Evolutionary conservation across 2,113 vertebrate species (phyloP), one percentile per base, ranked within the genome.

Genomic region (Cynoglossus semilaevis): DNA sequence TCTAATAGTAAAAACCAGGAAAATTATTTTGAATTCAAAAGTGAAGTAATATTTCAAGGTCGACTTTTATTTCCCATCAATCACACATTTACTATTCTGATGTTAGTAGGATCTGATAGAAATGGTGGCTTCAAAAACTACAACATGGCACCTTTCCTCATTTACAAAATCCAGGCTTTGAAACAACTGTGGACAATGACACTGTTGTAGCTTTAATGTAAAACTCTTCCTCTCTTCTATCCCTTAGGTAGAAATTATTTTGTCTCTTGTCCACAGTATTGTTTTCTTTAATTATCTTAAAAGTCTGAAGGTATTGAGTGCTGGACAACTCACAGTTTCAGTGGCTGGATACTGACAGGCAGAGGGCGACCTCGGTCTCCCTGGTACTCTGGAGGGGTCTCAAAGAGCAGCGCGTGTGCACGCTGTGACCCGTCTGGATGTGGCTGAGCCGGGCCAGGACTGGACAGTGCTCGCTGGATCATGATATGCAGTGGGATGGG

Each of bases 271-370:
- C 12, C n/a, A n/a, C n/a, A n/a, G n/a, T n/a, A n/a, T n/a, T n/a
- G n/a, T n/a, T n/a, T n/a, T n/a, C n/a, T n/a, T n/a, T n/a, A n/a
- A n/a, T n/a, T n/a, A n/a, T n/a, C n/a, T n/a, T n/a, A 29, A 29
- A 29, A 29, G 22, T 29, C 22, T 29, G 49, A 67, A 40, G 9
- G 37, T 40, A 9, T 40, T 40, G 3, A 2, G 3, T 49, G 13
- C n/a, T 22, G 6, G 48, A 36, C 46, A 44, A 95, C 95, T 94
- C 86, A 99, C 97, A 96, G 92, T 93, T 98, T 99, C 10, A 98
- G 91, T 73, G 95, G 93, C 77, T 99, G 95, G 15, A 98, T 96
- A 87, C 95, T 98, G 87, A 98, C 88, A 3, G 95, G 95, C 72
- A 99, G 90, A 8, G 95, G 94, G 14, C 93, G 92, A 0, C 91